Evolutionary conservation across 2,797 vertebrate species (phyloP), one percentile per base, ranked within the genome.

Genomic region (Crocodylus rhombifer): DNA sequence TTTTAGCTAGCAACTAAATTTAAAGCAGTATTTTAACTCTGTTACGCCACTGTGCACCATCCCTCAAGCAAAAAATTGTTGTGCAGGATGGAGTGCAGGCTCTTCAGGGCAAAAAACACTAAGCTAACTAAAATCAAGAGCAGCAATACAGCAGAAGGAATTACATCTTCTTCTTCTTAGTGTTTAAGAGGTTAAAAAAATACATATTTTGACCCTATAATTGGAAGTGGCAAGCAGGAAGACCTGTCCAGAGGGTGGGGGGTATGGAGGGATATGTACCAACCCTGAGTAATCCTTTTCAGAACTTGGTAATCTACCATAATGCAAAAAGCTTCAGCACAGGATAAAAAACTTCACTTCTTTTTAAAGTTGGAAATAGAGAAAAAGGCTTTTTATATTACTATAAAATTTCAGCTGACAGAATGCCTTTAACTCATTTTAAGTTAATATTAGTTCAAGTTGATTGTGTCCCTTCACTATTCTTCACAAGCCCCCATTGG

Each of bases 21-120:
- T 51, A 7, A 83, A 93, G 14, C 28, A 83, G 42, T 74, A 10
- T n/a, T 84, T 87, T 57, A 91, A 88, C 92, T 60, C 33, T 80
- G 83, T 15, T 15, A 13, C 20, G 61, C 9, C 13, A 61, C 16
- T 87, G 16, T 21, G 67, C 2, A 21, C 30, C 84, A 64, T 2
- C 8, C 16, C 87, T 81, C 51, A 76, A 30, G 61, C 21, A 79
- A 64, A 88, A 23, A 5, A 12, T 3, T 80, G 25, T 62, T 84
- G n/a, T 86, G 20, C 51, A 84, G 82, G 82, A 7, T 18, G 33
- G 30, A 51, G 42, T 5, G 16, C 10, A 83, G 28, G 65, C 16
- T 69, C 51, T 79, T 60, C 16, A 57, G 14, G 10, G 56, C 33
- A 77, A 33, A n/a, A 7, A 1, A 91, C 25, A 26, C 73, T 2